Evolutionary conservation across 2,113 vertebrate genomes (phyloP).

Genomic region (Craseonycteris thonglongyai): DNA sequence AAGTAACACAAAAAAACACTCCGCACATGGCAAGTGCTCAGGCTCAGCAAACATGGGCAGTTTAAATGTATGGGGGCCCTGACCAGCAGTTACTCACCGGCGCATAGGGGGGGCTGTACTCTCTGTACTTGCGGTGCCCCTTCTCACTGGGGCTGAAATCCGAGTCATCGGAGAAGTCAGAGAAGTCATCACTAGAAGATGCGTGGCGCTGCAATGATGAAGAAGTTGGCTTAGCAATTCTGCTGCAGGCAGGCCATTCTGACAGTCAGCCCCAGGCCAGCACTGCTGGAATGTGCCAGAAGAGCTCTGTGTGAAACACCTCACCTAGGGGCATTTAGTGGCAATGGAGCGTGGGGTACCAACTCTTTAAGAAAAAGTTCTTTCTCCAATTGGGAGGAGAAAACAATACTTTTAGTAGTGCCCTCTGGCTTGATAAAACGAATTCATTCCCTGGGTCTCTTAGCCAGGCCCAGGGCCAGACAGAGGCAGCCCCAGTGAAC

Average conservation of each 20-base stretch:
- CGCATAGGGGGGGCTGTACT: constrained; percentile 91
- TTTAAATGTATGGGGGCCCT: accelerated
- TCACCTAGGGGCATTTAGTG: constrained; percentile 25
- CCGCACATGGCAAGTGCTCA: neutral
- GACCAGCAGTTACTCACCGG: constrained; percentile 69
- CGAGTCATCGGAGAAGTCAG: constrained; percentile 92
- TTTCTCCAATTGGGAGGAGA: neutral
- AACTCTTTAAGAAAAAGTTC: neutral
- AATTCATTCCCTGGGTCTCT: neutral
- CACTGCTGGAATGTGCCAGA: neutral
- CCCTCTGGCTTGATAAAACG: neutral
- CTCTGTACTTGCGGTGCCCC: constrained; percentile 88
- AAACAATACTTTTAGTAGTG: neutral
- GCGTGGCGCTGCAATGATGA: constrained; percentile 85
- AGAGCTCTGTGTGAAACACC: neutral
- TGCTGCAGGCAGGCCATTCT: accelerated
- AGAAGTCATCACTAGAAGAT: constrained; percentile 94
- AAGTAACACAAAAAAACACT: neutral
- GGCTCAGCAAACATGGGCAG: neutral
- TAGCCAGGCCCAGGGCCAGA: neutral
- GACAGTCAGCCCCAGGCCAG: neutral
- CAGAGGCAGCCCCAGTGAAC: accelerated
- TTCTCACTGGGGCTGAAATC: constrained; percentile 95
- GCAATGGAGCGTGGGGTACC: constrained; percentile 18
- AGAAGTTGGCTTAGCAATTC: accelerated